Evolutionary conservation across 1,140 invertebrate genomes (phyloP), one percentile per base, ranked within the genome.

Genomic region (Nasonia longicornis): DNA sequence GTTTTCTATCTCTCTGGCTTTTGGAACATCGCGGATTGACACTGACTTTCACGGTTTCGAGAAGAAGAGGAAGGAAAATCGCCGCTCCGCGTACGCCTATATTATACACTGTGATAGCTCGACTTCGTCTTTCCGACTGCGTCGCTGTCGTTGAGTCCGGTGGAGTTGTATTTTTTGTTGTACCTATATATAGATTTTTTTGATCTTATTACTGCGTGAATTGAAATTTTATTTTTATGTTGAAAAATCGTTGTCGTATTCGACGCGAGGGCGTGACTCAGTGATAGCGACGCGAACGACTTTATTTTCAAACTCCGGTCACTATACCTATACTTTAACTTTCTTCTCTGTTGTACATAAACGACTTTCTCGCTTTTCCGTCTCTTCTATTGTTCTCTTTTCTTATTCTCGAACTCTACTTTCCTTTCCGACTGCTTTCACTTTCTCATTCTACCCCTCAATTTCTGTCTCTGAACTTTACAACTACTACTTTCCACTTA

Each of bases 81-180:
- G 70, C 77, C 52, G 35, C n/a, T 72, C 11, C n/a, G 70, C 78
- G 11, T 75, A 80, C 73, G 66, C 42, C 45, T 71, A 81, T 35
- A 42, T 58, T 35, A 42, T 58, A 58, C 45, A 71, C 76, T 82
- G 80, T 82, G 80, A 82, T 82, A 82, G 80, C 80, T 73, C 38
- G n/a, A 29, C 26, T 78, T 63, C 35, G 69, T 67, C 69, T 67
- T 82, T 78, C 69, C 45, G n/a, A n/a, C 38, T n/a, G 52, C 52
- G 52, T 38, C 26, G 20, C 42, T 52, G 14, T 77, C 52, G n/a
- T 74, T 16, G 26, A 74, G 22, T 66, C 38, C 0, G 66, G 3
- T 58, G 4, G 14, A 10, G 6, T 14, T 20, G 16, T 7, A 20
- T 58, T 58, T 58, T 58, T 20, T 58, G 7, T 42, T 11, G 38